Evolutionary conservation across 1,140 invertebrate species (phyloP), one percentile per base, ranked within the genome.

Genomic region (Capitella teleta): DNA sequence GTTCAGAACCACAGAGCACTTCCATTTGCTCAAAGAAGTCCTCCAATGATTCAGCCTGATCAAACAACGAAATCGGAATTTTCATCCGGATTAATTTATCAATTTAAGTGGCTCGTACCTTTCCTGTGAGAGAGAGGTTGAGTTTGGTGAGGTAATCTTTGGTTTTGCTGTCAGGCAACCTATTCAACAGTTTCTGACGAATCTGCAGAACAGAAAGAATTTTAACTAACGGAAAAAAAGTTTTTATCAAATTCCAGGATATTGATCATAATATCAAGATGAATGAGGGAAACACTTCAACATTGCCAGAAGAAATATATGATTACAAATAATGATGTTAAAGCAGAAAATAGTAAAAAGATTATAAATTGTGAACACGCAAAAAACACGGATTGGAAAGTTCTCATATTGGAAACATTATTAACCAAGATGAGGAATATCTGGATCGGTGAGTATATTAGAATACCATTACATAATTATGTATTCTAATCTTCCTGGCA

Each of bases 21-120:
- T 93, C 87, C 44, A 84, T 70, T 6, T 77, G 72, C 53, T 77
- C 74, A 50, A 86, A 78, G 68, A 93, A 94, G 2, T 87, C 82
- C 30, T 92, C 87, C 62, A 80, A 62, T 28, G 44, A 62, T 61
- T n/a, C 18, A 3, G 36, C 16, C 36, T 18, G 36, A 37, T 21
- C 36, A 37, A 37, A 18, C 2, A 37, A 37, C n/a, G n/a, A n/a
- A n/a, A 34, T 34, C 16, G 32, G 16, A 34, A 34, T 34, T 34
- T 34, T 34, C 16, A 16, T 10, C 10, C 16, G 16, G 16, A 10
- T 34, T 16, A 10, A 34, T 34, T 34, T 34, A 34, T 34, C 16
- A 12, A 26, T 1, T 4, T 10, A 45, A 10, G 28, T 3, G 18
- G 43, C n/a, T 24, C 38, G 49, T 57, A 69, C 79, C 74, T 71